A percentile compares a stretch with the other conserved stretches of the same genome.
Evolutionary conservation across 2,797 vertebrate species (phyloP).

Genomic region (Sorex maritimensis): DNA sequence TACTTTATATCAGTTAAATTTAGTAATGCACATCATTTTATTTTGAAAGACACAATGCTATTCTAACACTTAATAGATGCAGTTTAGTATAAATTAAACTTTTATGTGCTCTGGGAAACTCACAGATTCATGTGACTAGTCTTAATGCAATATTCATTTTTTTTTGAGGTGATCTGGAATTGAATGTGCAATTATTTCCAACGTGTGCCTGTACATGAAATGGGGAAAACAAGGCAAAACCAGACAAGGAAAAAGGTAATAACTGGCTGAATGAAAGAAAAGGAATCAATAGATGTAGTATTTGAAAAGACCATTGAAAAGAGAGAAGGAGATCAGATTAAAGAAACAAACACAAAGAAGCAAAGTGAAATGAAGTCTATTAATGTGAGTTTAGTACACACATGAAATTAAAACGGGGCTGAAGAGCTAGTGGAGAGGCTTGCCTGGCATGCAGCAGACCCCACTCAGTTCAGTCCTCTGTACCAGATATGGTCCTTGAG

Average conservation of each 20-base stretch:
- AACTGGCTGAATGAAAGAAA: background rate
- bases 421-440: no score
- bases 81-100: background rate
- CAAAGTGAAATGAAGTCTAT: constrained; percentile 45
- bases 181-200: background rate
- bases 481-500: no score
- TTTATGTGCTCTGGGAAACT: background rate
- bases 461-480: no score
- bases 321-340: background rate
- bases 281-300: background rate
- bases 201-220: background rate
- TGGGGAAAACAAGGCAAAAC: constrained; percentile 14
- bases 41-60: background rate
- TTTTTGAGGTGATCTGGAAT: background rate
- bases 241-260: background rate
- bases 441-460: no score
- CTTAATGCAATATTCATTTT: background rate
- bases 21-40: background rate
- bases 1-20: background rate
- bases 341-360: background rate
- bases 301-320: constrained; percentile 31
- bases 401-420: constrained; percentile 13
- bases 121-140: background rate
- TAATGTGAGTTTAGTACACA: background rate
- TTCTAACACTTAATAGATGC: background rate